Evolutionary conservation across 2,113 vertebrate genomes (phyloP).

Genomic region (Syrrhaptes paradoxus): DNA sequence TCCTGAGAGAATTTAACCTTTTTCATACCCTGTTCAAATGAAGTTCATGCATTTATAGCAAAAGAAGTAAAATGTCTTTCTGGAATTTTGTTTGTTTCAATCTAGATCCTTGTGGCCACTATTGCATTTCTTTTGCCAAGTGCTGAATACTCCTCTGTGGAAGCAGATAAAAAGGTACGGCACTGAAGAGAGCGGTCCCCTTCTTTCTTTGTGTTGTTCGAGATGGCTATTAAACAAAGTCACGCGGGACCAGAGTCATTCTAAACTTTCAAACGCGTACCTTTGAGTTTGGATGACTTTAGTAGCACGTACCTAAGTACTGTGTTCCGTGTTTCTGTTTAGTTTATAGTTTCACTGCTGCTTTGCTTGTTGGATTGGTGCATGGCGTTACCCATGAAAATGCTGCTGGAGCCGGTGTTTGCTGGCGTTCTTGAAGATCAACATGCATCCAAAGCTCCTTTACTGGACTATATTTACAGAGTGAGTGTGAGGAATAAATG

Average conservation of each 20-base stretch:
- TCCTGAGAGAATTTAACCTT: not conserved
- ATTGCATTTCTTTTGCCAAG: conserved; percentile 95
- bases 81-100: conserved; percentile 9
- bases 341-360: conserved; percentile 95
- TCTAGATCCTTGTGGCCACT: conserved; percentile 96
- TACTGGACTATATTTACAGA: conserved; percentile 97
- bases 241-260: accelerated
- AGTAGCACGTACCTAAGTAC: not conserved
- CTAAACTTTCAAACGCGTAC: not conserved
- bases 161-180: conserved; percentile 95
- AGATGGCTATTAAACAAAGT: not conserved
- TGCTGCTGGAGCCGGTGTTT: conserved; percentile 89
- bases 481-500: conserved; percentile 72
- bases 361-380: conserved; percentile 98
- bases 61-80: not conserved
- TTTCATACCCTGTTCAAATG: not conserved
- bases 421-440: conserved; percentile 83
- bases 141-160: conserved; percentile 90
- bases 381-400: conserved; percentile 89
- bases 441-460: conserved; percentile 79
- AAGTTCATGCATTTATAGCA: not conserved
- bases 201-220: not conserved
- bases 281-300: not conserved
- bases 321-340: not conserved
- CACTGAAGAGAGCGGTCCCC: not conserved